A percentile compares a stretch with the other conserved stretches of the same genome.
phyloP scores from a whole-genome alignment of 1,140 invertebrate genomes.

The Drosophila lini region DNA sequence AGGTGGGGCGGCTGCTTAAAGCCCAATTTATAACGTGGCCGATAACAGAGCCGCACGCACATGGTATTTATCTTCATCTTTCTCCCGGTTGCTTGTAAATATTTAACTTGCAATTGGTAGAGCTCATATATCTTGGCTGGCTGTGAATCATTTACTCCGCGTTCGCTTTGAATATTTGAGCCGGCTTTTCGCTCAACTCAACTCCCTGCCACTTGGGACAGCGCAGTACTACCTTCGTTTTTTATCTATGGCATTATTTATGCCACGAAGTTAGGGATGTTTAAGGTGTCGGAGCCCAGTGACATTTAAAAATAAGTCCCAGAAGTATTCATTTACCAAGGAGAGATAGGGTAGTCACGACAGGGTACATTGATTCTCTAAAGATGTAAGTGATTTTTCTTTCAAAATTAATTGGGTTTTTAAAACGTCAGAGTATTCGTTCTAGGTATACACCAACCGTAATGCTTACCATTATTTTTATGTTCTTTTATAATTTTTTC shows the following conservation, averaged over 20 bases:
- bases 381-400: constrained; percentile 7
- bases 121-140: constrained; percentile 55
- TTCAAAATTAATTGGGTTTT: constrained; percentile 7
- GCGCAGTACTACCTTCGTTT: constrained; percentile 8
- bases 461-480: constrained; percentile 29
- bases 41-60: constrained; percentile 52
- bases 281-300: constrained; percentile 37
- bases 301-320: constrained; percentile 64
- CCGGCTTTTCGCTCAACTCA: constrained; percentile 16
- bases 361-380: constrained; percentile 5
- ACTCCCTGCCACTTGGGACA: constrained; percentile 2
- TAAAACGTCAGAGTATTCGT: constrained; percentile 1
- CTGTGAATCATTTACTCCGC: constrained; percentile 65
- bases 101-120: constrained; percentile 69
- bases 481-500: constrained; percentile 25
- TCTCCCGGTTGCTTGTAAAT: constrained; percentile 56
- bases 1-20: constrained; percentile 39
- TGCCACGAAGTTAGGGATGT: constrained; percentile 35
- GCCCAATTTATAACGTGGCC: constrained; percentile 59
- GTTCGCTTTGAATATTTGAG: constrained; percentile 58
- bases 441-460: background rate
- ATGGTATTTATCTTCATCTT: constrained; percentile 27
- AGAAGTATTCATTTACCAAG: constrained; percentile 29
- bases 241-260: constrained; percentile 71
- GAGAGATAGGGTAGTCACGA: background rate